Percentiles rank a stretch among this genome's conserved stretches.
Evolutionary conservation across 2,797 vertebrate genomes (phyloP).

Genomic region (Tiaroga cobitis): DNA sequence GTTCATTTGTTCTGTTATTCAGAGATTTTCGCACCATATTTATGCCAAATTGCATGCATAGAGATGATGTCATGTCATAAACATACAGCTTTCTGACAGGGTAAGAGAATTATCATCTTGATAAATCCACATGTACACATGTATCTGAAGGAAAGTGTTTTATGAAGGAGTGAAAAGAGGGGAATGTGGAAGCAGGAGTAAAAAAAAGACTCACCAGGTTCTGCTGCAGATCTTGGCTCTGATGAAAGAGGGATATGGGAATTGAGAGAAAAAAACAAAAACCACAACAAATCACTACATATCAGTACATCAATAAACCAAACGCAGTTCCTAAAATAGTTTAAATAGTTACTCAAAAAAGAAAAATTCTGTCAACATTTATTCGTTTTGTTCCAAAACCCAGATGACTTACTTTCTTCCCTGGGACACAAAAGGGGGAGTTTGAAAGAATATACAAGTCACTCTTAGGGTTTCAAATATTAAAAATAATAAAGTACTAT

Average conservation of each 20-base stretch:
- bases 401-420: background rate
- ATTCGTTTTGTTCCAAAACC: background rate
- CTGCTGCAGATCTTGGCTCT: constrained; percentile 95
- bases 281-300: constrained; percentile 28
- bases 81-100: background rate
- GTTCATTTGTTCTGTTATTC: background rate
- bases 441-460: background rate
- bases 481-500: background rate
- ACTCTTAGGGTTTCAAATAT: background rate
- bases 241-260: constrained; percentile 52
- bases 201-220: constrained; percentile 82
- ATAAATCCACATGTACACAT: background rate
- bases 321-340: background rate
- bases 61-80: constrained; percentile 22
- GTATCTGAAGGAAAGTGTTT: constrained; percentile 8
- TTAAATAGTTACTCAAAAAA: background rate
- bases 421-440: background rate
- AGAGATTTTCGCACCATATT: background rate
- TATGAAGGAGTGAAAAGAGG: constrained; percentile 32
- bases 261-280: constrained; percentile 24
- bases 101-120: constrained; percentile 1
- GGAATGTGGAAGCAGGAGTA: constrained; percentile 3
- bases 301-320: background rate
- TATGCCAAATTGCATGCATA: background rate
- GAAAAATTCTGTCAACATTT: background rate